phyloP scores from a whole-genome alignment of 2,113 vertebrate genomes.

The Sinosuthora webbiana region DNA sequence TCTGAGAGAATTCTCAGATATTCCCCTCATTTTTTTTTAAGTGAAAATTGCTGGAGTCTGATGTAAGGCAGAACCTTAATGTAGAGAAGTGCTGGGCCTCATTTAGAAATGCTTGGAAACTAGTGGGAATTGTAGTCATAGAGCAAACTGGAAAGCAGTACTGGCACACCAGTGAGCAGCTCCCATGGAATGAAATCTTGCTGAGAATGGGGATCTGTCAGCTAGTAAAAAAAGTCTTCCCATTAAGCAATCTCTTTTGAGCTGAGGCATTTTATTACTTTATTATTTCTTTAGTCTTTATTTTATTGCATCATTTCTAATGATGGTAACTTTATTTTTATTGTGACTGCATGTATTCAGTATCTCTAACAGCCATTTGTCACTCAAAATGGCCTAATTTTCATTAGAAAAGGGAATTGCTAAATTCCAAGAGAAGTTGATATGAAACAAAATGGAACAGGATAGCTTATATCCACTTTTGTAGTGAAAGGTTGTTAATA shows the following conservation, averaged over 20 bases:
- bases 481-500: neutral
- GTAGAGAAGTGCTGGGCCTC: neutral
- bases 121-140: neutral
- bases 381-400: neutral
- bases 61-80: constrained; percentile 29
- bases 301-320: neutral
- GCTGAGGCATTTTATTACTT: neutral
- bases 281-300: too few species aligned
- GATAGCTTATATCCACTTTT: neutral
- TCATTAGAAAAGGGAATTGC: neutral
- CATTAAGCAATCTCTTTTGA: neutral
- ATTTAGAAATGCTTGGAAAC: constrained; percentile 12
- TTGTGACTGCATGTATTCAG: neutral
- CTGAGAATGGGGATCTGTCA: neutral
- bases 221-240: neutral
- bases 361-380: neutral
- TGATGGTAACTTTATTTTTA: neutral
- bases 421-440: neutral
- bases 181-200: neutral
- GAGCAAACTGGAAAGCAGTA: constrained; percentile 4
- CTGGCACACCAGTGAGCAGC: neutral
- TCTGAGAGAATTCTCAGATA: constrained; percentile 43
- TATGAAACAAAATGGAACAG: neutral
- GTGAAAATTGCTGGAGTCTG: constrained; percentile 12
- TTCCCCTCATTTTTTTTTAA: neutral